Percentiles rank a stretch among this genome's conserved stretches.
Conservation (phyloP, 1,140 invertebrate species). For the Ceratosolen fusciceps region DNA sequence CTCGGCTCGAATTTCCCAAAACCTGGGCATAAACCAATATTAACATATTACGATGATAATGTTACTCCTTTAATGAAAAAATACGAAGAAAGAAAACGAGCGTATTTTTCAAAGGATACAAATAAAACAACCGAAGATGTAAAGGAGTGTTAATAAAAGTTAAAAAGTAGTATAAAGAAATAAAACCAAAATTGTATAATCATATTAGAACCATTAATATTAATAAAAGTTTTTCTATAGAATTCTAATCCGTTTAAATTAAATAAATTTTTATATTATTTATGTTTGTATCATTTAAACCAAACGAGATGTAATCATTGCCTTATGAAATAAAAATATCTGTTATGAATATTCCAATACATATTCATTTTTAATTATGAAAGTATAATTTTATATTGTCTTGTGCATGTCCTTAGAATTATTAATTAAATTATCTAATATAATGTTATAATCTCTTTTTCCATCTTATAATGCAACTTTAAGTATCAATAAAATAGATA, state of each 20-base stretch:
- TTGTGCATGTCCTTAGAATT: neutral
- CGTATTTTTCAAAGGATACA: constrained; percentile 37
- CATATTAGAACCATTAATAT: no score
- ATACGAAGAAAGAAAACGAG: constrained; percentile 45
- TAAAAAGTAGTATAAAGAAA: neutral
- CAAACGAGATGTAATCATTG: no score
- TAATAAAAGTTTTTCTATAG: no score
- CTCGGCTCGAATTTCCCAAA: constrained; percentile 76
- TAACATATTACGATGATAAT: constrained; percentile 27
- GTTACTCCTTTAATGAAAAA: constrained; percentile 45
- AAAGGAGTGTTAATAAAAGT: neutral
- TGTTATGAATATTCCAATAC: no score
- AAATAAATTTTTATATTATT: no score
- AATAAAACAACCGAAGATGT: neutral
- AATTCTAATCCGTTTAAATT: no score
- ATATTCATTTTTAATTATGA: neutral
- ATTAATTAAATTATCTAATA: neutral
- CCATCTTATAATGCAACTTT: neutral
- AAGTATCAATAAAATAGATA: neutral
- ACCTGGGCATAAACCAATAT: no score
- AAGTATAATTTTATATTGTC: neutral
- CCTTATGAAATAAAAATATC: no score
- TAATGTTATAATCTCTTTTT: neutral
- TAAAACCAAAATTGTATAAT: no score
- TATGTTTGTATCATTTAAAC: no score